A percentile compares a stretch with the other conserved stretches of the same genome.
These are phyloP conservation scores for Pemphigus obesinymphae DNA, from an alignment of 1,140 invertebrate species.

Conservation along the genomic window DNA sequence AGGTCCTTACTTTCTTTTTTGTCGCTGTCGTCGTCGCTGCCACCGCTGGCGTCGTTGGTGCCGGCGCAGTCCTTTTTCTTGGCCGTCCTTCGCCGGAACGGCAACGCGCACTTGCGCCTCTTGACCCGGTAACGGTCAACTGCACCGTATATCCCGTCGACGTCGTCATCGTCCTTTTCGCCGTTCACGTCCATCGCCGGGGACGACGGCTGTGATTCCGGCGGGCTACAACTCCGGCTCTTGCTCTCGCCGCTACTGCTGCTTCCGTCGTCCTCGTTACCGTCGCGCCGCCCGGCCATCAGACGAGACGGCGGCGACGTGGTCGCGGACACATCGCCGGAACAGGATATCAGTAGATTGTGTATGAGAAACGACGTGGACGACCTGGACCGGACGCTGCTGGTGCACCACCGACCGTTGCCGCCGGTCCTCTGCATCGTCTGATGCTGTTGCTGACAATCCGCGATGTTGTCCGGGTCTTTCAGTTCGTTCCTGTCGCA, in stretches of 20 bases:
- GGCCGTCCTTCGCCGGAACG: background rate
- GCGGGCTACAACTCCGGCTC: background rate
- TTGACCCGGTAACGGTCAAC: background rate
- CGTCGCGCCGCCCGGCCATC: background rate
- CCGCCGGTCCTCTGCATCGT: background rate
- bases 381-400: background rate
- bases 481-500: background rate
- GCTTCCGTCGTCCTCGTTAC: background rate
- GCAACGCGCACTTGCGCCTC: background rate
- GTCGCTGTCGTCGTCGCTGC: background rate
- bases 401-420: conserved; percentile 1
- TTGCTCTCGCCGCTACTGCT: background rate
- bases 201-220: background rate
- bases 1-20: conserved; percentile 19
- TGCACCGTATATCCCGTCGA: background rate
- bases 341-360: conserved; percentile 13
- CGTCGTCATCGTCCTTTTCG: background rate
- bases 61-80: background rate
- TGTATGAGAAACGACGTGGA: conserved; percentile 34
- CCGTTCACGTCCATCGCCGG: background rate
- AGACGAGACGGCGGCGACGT: background rate
- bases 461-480: background rate
- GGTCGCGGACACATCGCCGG: background rate
- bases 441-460: background rate
- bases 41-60: background rate